Evolutionary conservation across 1,140 invertebrate species (phyloP), one percentile per base, ranked within the genome.

Genomic region (Lasioglossum baleicum): DNA sequence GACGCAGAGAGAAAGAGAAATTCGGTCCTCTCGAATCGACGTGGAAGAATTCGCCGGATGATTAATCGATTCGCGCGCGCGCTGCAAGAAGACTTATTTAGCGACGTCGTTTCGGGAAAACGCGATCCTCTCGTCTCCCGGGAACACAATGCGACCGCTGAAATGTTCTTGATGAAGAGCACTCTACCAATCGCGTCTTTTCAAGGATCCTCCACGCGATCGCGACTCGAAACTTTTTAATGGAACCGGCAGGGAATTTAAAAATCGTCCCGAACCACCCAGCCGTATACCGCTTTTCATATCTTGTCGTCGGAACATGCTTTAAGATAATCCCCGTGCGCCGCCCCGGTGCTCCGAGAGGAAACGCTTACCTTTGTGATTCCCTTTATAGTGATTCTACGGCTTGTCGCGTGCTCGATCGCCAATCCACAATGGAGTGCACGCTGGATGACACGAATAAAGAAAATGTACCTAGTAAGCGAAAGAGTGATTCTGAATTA

Each of bases 21-120:
- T 53, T 10, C 40, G 15, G 6, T 22, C 8, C 7, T 15, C 40
- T 7, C 35, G n/a, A 53, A 53, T 44, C 11, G 63, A n/a, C 31
- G 17, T 15, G 42, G 26, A 64, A 64, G n/a, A 31, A 53, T 72
- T 51, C 60, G 17, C 35, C 15, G 60, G 35, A 72, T 72, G 76
- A 78, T 78, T 72, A 78, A 78, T 78, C 68, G 75, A 4, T 13
- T 35, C 58, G 17, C 10, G 20, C 1, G 48, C 53, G 64, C 31
- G 42, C n/a, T n/a, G 22, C 20, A 7, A 13, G 44, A 35, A 11
- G 51, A n/a, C 63, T 15, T 7, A 31, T 51, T 22, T 22, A 56
- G 7, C 15, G 13, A 10, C 7, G 7, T 31, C 26, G 13, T 44
- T 63, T 63, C 17, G 26, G 0, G 35, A 17, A 31, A 48, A 42